Evolutionary conservation across 2,797 vertebrate genomes (phyloP).

Genomic region (Glyptemys insculpta): DNA sequence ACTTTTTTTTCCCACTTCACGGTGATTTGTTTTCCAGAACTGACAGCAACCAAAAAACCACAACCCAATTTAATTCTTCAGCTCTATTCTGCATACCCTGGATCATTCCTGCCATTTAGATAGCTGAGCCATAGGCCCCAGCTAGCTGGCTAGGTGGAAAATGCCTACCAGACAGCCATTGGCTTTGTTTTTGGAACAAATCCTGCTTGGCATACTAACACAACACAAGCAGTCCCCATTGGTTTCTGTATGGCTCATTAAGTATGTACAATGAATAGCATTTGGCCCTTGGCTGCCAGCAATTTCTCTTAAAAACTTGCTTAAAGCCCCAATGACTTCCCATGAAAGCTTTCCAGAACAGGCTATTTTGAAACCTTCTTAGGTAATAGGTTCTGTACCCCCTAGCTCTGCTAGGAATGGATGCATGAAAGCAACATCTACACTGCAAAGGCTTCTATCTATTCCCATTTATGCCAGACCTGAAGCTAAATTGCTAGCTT

Average conservation of each 20-base stretch:
- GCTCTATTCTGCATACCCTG: neutral
- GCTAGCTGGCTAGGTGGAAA: neutral
- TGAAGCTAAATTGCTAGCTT: neutral
- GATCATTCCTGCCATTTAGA: neutral
- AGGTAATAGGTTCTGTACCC: neutral
- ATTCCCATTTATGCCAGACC: neutral
- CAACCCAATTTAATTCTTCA: neutral
- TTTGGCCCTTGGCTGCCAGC: neutral
- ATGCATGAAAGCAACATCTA: neutral
- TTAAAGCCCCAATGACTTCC: neutral
- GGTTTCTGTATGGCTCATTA: neutral
- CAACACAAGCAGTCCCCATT: neutral
- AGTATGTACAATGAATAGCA: neutral
- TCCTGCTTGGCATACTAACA: neutral
- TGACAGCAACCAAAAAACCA: neutral
- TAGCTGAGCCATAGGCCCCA: neutral
- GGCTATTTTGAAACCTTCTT: neutral
- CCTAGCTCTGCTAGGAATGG: neutral
- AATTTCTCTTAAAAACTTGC: neutral
- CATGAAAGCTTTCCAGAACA: neutral
- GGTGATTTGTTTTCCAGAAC: neutral
- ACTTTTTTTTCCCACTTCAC: neutral
- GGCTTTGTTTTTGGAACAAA: neutral
- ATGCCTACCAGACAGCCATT: neutral
- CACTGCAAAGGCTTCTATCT: neutral